Evolutionary conservation across 2,797 vertebrate genomes (phyloP).

Genomic region (Thaleichthys pacificus): DNA sequence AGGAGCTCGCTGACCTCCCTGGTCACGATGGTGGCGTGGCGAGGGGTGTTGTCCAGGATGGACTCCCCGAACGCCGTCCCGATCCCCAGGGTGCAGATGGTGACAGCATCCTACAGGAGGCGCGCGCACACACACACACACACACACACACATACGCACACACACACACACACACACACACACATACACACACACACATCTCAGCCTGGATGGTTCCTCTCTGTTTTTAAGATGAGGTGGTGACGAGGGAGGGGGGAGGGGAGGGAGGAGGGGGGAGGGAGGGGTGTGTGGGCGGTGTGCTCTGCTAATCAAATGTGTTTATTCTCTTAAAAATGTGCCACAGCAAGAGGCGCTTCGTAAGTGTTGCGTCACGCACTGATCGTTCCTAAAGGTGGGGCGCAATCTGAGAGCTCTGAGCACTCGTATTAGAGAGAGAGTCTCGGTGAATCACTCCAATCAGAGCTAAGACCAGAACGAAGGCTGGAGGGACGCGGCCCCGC

Average conservation of each 20-base stretch:
- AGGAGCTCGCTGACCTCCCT: slow-evolving; percentile 90
- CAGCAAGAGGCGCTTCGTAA: slow-evolving; percentile 27
- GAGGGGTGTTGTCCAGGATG: slow-evolving; percentile 94
- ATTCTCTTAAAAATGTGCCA: slow-evolving; percentile 7
- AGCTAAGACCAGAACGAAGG: slow-evolving; percentile 11
- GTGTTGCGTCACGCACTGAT: slow-evolving; percentile 9
- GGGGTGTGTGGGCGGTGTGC: background rate
- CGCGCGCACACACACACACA: slow-evolving; percentile 23
- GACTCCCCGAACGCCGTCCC: slow-evolving; percentile 97
- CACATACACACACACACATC: slow-evolving; percentile 13
- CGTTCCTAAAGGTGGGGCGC: slow-evolving; percentile 28
- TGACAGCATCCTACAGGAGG: slow-evolving; percentile 87
- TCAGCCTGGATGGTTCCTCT: background rate
- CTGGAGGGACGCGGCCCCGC: slow-evolving; percentile 11
- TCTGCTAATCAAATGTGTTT: slow-evolving; percentile 2
- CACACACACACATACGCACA: background rate
- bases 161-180: background rate
- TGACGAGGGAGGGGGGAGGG: background rate
- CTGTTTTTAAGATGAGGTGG: background rate
- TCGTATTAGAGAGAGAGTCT: slow-evolving; percentile 25
- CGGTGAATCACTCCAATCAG: slow-evolving; percentile 42
- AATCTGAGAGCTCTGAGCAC: slow-evolving; percentile 35
- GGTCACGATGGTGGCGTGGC: slow-evolving; percentile 95
- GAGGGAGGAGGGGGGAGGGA: background rate
- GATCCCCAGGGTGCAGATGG: slow-evolving; percentile 92